A percentile compares a stretch with the other conserved stretches of the same genome.
Evolutionary conservation across 53 echinoderm and acorn worm species (phyloP).

Genomic region (Mesocentrotus franciscanus): DNA sequence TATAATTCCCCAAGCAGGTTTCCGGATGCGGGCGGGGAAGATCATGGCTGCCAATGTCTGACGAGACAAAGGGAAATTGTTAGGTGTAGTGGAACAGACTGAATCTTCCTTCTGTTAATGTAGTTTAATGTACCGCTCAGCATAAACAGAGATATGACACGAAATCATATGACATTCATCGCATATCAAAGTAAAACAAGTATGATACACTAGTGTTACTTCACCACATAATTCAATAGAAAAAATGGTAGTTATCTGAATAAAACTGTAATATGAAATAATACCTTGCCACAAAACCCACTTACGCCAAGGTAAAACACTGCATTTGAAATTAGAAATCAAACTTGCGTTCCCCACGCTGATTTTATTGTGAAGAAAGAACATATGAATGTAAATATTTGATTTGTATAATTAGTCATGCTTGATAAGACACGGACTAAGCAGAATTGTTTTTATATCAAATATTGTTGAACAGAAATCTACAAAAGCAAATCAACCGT

Average conservation of each 20-base stretch:
- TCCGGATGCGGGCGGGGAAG: conserved; percentile 36
- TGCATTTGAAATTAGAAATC: background rate
- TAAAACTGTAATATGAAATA: too few relatives aligned
- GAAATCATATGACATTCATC: conserved; percentile 11
- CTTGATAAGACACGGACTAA: background rate
- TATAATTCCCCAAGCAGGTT: background rate
- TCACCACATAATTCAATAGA: too few relatives aligned
- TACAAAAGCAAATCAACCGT: background rate
- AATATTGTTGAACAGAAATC: background rate
- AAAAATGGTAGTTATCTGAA: too few relatives aligned
- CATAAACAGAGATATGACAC: background rate
- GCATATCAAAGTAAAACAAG: background rate
- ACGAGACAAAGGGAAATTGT: conserved; percentile 39
- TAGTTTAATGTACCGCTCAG: conserved; percentile 25
- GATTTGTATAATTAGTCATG: background rate
- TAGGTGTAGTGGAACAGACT: conserved; percentile 19
- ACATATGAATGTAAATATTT: background rate
- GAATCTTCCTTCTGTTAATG: conserved; percentile 33
- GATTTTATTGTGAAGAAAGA: background rate
- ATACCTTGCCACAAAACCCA: background rate
- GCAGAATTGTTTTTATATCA: background rate
- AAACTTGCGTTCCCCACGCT: background rate
- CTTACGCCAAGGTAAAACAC: background rate
- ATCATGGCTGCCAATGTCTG: background rate
- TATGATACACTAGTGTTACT: too few relatives aligned